Conservation (phyloP, 2,113 vertebrate genomes). For the Clinocottus analis region DNA sequence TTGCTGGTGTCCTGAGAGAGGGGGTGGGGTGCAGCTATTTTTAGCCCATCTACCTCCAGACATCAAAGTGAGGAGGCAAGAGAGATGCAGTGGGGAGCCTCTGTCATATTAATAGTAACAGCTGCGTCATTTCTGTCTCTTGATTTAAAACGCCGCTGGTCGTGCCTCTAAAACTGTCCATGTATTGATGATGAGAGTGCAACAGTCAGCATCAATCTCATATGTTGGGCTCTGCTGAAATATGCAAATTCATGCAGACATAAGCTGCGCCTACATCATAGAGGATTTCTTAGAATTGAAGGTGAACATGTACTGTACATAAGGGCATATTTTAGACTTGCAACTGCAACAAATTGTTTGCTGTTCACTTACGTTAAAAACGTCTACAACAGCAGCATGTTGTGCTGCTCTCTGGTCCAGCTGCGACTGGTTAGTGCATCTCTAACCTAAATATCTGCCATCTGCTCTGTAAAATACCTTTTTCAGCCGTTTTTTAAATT, state of each 20-base stretch:
- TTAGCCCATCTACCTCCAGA: slow-evolving; percentile 59
- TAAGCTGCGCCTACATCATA: neutral
- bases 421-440: too few species aligned
- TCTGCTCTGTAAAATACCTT: too few species aligned
- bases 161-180: slow-evolving; percentile 18
- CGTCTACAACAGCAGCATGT: neutral
- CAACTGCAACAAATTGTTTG: neutral
- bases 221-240: slow-evolving; percentile 1
- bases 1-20: slow-evolving; percentile 32
- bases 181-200: slow-evolving; percentile 52
- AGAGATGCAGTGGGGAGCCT: slow-evolving; percentile 54
- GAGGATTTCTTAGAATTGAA: neutral
- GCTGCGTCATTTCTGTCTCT: slow-evolving; percentile 60
- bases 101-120: slow-evolving; percentile 67
- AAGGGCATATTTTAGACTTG: neutral
- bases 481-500: too few species aligned
- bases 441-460: too few species aligned
- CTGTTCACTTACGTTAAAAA: neutral
- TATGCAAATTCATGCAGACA: neutral
- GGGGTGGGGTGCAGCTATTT: slow-evolving; percentile 51
- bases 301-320: neutral
- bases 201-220: slow-evolving; percentile 54
- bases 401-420: too few species aligned
- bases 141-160: slow-evolving; percentile 42
- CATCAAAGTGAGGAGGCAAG: slow-evolving; percentile 41